Evolutionary conservation across 2,888 invertebrate genomes (phyloP).

Genomic region (Dinocampus coccinellae): DNA sequence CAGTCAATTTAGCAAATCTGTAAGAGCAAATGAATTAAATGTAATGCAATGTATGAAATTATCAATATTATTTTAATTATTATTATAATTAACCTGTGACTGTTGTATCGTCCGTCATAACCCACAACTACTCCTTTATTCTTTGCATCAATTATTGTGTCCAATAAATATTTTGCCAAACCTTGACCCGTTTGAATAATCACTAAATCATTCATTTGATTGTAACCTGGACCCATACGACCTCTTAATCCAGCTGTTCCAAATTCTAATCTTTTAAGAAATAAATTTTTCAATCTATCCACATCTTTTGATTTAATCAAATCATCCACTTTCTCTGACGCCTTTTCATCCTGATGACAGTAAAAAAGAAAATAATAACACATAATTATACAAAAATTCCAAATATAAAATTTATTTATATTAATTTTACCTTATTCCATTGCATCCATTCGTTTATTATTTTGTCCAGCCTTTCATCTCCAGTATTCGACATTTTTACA

Average conservation of each 20-base stretch:
- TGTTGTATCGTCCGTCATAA: conserved; percentile 93
- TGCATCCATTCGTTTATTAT: conserved; percentile 81
- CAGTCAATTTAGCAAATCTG: conserved; percentile 92
- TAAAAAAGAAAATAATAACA: not conserved
- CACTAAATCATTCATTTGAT: conserved; percentile 95
- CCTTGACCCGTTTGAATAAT: conserved; percentile 96
- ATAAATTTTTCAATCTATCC: conserved; percentile 74
- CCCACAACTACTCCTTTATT: conserved; percentile 87
- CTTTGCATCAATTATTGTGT: conserved; percentile 72
- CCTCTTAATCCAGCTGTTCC: conserved; percentile 96
- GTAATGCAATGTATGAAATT: conserved; percentile 1
- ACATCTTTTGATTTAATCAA: conserved; percentile 73
- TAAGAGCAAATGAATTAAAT: too few relatives aligned
- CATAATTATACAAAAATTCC: conserved; percentile 29
- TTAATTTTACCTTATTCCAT: conserved; percentile 77
- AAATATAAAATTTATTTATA: conserved; percentile 29
- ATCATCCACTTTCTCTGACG: conserved; percentile 75
- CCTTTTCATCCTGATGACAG: conserved; percentile 74
- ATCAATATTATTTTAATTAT: not conserved
- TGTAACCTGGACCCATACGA: conserved; percentile 93
- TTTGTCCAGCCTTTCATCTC: conserved; percentile 73
- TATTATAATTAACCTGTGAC: conserved; percentile 77
- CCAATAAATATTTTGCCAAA: conserved; percentile 80
- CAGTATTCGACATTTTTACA: conserved; percentile 65
- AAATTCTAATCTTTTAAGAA: conserved; percentile 83